These are phyloP conservation scores for Harpalus rufipes DNA, from an alignment of 2,888 invertebrate genomes.

Conservation along the genomic window DNA sequence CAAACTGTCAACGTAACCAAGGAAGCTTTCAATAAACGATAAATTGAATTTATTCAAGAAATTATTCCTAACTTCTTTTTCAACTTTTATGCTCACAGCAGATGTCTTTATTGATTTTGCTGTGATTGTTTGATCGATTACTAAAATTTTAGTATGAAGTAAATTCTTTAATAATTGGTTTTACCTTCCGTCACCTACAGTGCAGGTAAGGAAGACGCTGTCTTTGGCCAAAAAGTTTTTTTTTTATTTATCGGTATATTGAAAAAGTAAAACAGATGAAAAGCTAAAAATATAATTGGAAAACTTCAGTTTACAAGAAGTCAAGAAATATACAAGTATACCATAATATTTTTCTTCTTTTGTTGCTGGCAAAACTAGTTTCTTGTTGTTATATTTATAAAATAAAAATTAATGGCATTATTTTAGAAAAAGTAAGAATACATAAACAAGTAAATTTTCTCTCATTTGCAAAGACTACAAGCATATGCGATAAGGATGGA, in stretches of 20 bases:
- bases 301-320: neutral
- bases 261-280: neutral
- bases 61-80: neutral
- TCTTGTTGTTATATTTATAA: too few relatives aligned
- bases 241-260: neutral
- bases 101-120: neutral
- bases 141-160: neutral
- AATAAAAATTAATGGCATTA: too few relatives aligned
- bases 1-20: slow-evolving; percentile 9
- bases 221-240: too few relatives aligned
- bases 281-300: neutral
- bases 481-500: too few relatives aligned
- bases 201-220: too few relatives aligned
- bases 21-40: neutral
- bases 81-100: neutral
- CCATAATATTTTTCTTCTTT: too few relatives aligned
- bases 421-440: too few relatives aligned
- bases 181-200: too few relatives aligned
- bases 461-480: too few relatives aligned
- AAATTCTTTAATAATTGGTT: neutral
- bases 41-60: neutral
- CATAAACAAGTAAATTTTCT: too few relatives aligned
- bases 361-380: too few relatives aligned
- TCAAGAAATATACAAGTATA: neutral
- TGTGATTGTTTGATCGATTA: neutral